Conservation (phyloP, 2,888 invertebrate genomes). For the Girardia tigrina region DNA sequence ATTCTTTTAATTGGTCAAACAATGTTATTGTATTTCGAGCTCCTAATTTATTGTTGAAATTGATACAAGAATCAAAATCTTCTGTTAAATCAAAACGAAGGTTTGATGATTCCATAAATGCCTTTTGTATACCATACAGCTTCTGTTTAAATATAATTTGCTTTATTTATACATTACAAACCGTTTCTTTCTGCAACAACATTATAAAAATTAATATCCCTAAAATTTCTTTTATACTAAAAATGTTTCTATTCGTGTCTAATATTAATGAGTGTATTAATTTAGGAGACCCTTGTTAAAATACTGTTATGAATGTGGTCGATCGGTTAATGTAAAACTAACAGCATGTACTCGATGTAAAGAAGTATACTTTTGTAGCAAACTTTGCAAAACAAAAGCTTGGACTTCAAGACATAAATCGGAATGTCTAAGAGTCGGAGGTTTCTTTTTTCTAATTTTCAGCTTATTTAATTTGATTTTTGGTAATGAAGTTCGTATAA, state of each 20-base stretch:
- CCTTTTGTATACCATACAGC: background rate
- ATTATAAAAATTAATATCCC: background rate
- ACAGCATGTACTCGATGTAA: slow-evolving; percentile 49
- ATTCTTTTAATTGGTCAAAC: slow-evolving; percentile 20
- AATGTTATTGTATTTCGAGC: background rate
- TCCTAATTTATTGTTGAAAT: background rate
- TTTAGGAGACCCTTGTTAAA: slow-evolving; percentile 47
- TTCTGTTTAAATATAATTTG: background rate
- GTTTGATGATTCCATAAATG: background rate
- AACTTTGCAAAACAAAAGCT: slow-evolving; percentile 48
- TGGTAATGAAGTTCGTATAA: background rate
- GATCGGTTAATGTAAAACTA: slow-evolving; percentile 47
- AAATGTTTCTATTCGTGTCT: no score
- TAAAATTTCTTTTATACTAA: no score
- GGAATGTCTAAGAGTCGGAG: slow-evolving; percentile 47
- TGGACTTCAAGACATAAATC: slow-evolving; percentile 49
- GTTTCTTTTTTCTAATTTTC: slow-evolving; percentile 39
- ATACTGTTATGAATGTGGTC: slow-evolving; percentile 51
- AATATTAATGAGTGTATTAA: no score
- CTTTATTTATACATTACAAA: background rate
- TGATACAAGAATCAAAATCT: background rate
- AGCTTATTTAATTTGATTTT: background rate
- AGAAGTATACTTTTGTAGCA: slow-evolving; percentile 50
- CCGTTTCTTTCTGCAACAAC: background rate
- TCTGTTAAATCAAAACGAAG: background rate